Evolutionary conservation across 1,140 invertebrate genomes (phyloP), one percentile per base, ranked within the genome.

Genomic region (Cotesia glomerata): DNA sequence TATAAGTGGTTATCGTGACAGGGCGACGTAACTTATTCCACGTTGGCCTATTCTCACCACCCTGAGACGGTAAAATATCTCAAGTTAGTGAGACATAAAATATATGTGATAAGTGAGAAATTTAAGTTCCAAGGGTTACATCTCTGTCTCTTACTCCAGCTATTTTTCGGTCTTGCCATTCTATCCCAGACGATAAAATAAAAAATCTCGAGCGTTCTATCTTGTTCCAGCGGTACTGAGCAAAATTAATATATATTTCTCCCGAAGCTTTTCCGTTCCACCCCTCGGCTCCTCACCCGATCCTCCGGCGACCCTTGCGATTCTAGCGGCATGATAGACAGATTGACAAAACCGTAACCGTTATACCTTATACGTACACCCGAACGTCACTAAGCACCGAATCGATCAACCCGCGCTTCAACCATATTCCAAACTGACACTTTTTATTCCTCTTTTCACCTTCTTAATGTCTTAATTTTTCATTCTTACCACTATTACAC

Each of bases 1-100:
- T 64, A 16, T 61, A 51, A 59, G 52, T 72, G 62, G 70, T 72
- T 72, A 72, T 72, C 70, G 63, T 73, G 72, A 75, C 71, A 71
- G 68, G n/a, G 58, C 62, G 71, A 72, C 67, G 71, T 72, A 75
- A 75, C 65, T 75, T 75, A 73, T 75, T 72, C 71, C 51, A 71
- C 67, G 67, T 75, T 73, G 67, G 74, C 62, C 74, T 66, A 75
- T 75, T 75, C 74, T 65, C 69, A 73, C 65, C 45, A 66, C 52
- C 32, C 66, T 66, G 16, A 32, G n/a, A 63, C 65, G 58, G 69
- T 69, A 69, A 69, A 73, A 73, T 73, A 64, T 73, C 64, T 68
- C 62, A 51, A 56, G 65, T 68, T 62, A 73, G 72, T 73, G 61
- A 58, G 67, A 64, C 62, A 74, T 65, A 65, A 69, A 69, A 70